phyloP scores from a whole-genome alignment of 2,113 vertebrate species.

The Microcebus griseorufus region DNA sequence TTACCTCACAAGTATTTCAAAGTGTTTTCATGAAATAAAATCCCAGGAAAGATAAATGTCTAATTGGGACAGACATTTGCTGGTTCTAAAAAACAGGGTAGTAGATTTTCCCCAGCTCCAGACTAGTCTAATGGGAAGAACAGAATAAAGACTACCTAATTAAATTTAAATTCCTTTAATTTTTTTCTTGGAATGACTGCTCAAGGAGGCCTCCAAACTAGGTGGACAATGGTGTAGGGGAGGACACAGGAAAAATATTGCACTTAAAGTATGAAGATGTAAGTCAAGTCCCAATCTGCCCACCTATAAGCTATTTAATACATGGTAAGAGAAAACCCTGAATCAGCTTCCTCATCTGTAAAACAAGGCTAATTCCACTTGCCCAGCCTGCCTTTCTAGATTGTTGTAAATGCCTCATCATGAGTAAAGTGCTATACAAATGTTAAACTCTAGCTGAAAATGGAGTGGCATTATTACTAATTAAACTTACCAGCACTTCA shows the following conservation, averaged over 20 bases:
- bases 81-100: background rate
- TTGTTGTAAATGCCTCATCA: background rate
- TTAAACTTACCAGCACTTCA: background rate
- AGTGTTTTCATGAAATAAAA: slow-evolving; percentile 42
- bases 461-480: background rate
- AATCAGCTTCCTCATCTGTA: background rate
- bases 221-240: too few species aligned
- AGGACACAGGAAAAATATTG: background rate
- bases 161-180: background rate
- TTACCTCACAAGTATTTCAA: slow-evolving; percentile 29
- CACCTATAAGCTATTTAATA: background rate
- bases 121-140: background rate
- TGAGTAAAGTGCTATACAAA: background rate
- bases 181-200: background rate
- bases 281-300: background rate
- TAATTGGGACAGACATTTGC: background rate
- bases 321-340: background rate
- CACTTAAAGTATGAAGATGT: background rate
- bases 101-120: slow-evolving; percentile 1
- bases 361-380: background rate
- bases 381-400: background rate
- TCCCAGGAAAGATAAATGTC: background rate
- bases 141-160: slow-evolving; percentile 25
- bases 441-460: background rate
- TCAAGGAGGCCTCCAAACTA: background rate